Percentiles rank a stretch among this genome's conserved stretches.
These are phyloP conservation scores for Xestia xanthographa DNA, from an alignment of 2,888 invertebrate genomes.

Conservation along the genomic window DNA sequence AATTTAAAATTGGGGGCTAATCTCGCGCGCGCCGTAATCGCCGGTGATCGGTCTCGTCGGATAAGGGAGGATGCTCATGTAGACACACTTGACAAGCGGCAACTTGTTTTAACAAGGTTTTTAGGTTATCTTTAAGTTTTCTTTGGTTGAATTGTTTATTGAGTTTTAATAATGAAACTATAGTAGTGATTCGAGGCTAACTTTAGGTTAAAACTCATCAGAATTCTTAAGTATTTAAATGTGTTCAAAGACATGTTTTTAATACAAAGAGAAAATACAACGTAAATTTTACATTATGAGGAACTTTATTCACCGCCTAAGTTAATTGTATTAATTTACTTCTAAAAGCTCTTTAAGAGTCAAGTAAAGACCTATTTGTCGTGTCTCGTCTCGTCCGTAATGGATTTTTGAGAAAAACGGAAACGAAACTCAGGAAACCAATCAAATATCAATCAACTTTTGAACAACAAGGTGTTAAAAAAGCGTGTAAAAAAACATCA, in stretches of 20 bases:
- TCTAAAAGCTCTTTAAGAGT: not conserved
- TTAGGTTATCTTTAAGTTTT: not conserved
- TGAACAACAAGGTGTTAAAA: conserved; percentile 19
- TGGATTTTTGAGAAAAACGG: conserved; percentile 24
- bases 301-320: not conserved
- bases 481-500: conserved; percentile 17
- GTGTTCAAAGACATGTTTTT: not conserved
- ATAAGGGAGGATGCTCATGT: conserved; percentile 58
- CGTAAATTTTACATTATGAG: not conserved
- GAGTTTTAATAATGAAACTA: not conserved
- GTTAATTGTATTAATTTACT: not conserved
- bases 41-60: conserved; percentile 81
- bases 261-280: no score
- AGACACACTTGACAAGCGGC: conserved; percentile 48
- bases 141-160: not conserved
- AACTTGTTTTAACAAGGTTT: conserved; percentile 36
- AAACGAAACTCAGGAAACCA: conserved; percentile 18
- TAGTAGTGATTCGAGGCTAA: not conserved
- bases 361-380: conserved; percentile 9
- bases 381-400: conserved; percentile 6
- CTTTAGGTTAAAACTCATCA: not conserved
- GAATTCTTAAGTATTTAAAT: not conserved
- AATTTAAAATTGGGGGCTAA: conserved; percentile 89
- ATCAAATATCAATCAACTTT: conserved; percentile 23
- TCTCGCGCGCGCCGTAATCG: conserved; percentile 83